A percentile compares a stretch with the other conserved stretches of the same genome.
phyloP scores from a whole-genome alignment of 2,113 vertebrate species.

The Monopterus albus region DNA sequence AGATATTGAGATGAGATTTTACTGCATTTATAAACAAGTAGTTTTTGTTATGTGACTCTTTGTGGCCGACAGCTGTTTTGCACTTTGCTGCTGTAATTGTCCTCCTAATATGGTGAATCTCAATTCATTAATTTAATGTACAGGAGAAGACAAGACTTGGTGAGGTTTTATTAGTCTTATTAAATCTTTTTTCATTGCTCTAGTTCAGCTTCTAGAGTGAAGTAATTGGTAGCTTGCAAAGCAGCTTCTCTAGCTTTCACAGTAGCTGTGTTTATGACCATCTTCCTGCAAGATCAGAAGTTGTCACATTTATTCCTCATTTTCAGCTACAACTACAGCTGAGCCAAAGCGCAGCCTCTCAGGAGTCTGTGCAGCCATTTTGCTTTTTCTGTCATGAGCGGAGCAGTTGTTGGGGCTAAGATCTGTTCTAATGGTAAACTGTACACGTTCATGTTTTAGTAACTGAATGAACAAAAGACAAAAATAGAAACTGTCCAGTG shows the following conservation, averaged over 20 bases:
- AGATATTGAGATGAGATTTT: slow-evolving; percentile 63
- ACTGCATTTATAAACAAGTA: background rate
- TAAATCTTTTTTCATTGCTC: too few species aligned
- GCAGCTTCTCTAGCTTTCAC: too few species aligned
- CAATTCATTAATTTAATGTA: slow-evolving; percentile 7
- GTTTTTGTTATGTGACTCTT: background rate
- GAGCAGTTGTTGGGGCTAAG: slow-evolving; percentile 87
- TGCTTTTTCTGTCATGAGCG: slow-evolving; percentile 84
- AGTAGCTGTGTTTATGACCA: too few species aligned
- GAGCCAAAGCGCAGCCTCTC: slow-evolving; percentile 76
- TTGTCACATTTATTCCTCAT: too few species aligned
- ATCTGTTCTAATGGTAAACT: slow-evolving; percentile 86
- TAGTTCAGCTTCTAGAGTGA: too few species aligned
- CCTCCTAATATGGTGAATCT: slow-evolving; percentile 51
- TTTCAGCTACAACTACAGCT: background rate
- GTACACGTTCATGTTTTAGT: slow-evolving; percentile 75
- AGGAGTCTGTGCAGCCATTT: slow-evolving; percentile 82
- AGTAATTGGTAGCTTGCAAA: too few species aligned
- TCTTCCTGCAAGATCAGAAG: too few species aligned
- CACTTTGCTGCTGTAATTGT: slow-evolving; percentile 18
- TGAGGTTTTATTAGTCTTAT: slow-evolving; percentile 34
- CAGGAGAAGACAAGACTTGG: slow-evolving; percentile 25
- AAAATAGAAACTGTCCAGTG: background rate
- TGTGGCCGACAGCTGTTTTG: slow-evolving; percentile 40
- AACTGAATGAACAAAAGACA: background rate